phyloP scores from a whole-genome alignment of 2,888 invertebrate species.

The Epinotia ramella region DNA sequence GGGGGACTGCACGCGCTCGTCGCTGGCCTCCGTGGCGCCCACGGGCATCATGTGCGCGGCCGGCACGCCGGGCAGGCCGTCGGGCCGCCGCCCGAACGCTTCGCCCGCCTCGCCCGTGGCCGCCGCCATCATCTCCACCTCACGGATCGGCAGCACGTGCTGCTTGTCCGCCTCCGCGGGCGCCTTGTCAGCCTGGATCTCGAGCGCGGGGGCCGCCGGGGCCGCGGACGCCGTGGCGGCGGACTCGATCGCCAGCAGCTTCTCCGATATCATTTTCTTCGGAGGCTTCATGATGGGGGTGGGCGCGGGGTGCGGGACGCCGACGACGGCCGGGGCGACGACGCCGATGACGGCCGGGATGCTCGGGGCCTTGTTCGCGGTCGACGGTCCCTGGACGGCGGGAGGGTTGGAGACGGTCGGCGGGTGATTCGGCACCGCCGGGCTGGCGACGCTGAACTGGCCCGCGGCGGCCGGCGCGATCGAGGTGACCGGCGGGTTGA shows the following conservation, averaged over 20 bases:
- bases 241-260: slow-evolving; percentile 71
- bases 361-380: slow-evolving; percentile 24
- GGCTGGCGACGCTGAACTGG: slow-evolving; percentile 47
- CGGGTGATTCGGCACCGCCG: slow-evolving; percentile 47
- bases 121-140: slow-evolving; percentile 47
- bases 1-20: slow-evolving; percentile 77
- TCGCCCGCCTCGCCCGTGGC: slow-evolving; percentile 53
- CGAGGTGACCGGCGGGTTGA: slow-evolving; percentile 20
- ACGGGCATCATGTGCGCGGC: slow-evolving; percentile 68
- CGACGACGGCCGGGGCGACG: neutral
- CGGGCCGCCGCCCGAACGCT: slow-evolving; percentile 45
- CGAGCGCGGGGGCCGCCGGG: slow-evolving; percentile 43
- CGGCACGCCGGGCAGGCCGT: slow-evolving; percentile 54
- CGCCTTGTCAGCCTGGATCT: slow-evolving; percentile 48
- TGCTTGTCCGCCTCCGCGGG: slow-evolving; percentile 50
- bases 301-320: slow-evolving; percentile 51
- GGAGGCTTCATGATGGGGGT: slow-evolving; percentile 76
- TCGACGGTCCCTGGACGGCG: slow-evolving; percentile 3
- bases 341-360: slow-evolving; percentile 46
- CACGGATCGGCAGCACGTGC: slow-evolving; percentile 44
- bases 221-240: slow-evolving; percentile 57
- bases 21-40: slow-evolving; percentile 75
- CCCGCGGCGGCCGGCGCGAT: slow-evolving; percentile 39
- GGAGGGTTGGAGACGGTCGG: slow-evolving; percentile 32
- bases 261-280: slow-evolving; percentile 79